Percentiles rank a stretch among this genome's conserved stretches.
phyloP scores from a whole-genome alignment of 2,113 vertebrate genomes.

The Colistium nudipinnis region DNA sequence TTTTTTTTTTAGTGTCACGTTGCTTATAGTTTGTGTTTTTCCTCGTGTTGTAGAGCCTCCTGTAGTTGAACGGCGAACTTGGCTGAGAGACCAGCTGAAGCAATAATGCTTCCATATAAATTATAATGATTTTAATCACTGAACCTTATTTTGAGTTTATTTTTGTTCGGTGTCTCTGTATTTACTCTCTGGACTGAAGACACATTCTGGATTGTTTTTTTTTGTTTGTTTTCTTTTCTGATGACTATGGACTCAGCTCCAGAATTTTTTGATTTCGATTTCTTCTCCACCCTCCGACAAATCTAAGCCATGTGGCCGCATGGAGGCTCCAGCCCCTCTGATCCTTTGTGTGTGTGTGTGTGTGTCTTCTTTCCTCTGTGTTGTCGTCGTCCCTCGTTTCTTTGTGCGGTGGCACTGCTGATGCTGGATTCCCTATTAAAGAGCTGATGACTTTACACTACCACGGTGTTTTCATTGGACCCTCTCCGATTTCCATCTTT shows the following conservation, averaged over 20 bases:
- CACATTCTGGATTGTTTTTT: slow-evolving; percentile 3
- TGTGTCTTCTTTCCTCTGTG: slow-evolving; percentile 20
- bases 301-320: slow-evolving; percentile 42
- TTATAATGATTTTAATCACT: slow-evolving; percentile 17
- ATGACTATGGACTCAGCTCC: not conserved
- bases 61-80: no score
- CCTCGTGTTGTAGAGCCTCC: slow-evolving; percentile 49
- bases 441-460: slow-evolving; percentile 70
- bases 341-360: slow-evolving; percentile 25
- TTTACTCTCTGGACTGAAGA: slow-evolving; percentile 13
- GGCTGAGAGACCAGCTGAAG: slow-evolving; percentile 6
- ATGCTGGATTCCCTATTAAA: slow-evolving; percentile 80
- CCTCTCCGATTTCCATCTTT: not conserved
- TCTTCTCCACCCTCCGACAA: slow-evolving; percentile 4
- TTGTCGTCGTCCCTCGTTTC: slow-evolving; percentile 61
- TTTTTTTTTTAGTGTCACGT: not conserved
- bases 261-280: slow-evolving; percentile 8
- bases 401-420: slow-evolving; percentile 67
- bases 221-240: slow-evolving; percentile 8
- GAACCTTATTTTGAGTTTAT: not conserved
- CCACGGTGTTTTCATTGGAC: slow-evolving; percentile 3
- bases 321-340: slow-evolving; percentile 17
- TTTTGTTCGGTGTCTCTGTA: not conserved
- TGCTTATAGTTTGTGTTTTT: slow-evolving; percentile 36
- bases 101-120: slow-evolving; percentile 7